These are phyloP conservation scores for Artibeus jamaicensis DNA, from an alignment of 2,797 vertebrate species.

Conservation along the genomic window DNA sequence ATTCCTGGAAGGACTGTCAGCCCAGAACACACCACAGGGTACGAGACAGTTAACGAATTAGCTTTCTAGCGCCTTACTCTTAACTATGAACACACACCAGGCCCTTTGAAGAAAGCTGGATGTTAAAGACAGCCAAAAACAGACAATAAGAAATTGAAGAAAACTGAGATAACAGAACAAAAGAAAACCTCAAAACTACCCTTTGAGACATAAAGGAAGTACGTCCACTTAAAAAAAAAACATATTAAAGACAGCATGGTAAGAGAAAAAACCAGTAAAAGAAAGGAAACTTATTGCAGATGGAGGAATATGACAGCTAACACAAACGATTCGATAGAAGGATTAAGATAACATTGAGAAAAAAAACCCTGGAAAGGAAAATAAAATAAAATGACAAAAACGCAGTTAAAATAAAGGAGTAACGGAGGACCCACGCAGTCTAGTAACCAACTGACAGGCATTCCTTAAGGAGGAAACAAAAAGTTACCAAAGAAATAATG, in stretches of 20 bases:
- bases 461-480: background rate
- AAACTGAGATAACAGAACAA: background rate
- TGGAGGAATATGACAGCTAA: background rate
- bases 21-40: background rate
- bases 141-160: background rate
- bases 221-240: background rate
- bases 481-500: background rate
- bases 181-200: slow-evolving; percentile 3
- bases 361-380: background rate
- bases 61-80: background rate
- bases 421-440: background rate
- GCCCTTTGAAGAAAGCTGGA: background rate
- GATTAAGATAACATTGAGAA: background rate
- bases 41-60: background rate
- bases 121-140: background rate
- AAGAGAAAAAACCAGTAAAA: background rate
- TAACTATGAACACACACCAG: background rate
- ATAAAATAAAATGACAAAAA: background rate
- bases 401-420: background rate
- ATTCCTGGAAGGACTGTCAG: background rate
- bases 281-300: background rate
- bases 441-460: background rate
- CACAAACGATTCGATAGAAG: background rate
- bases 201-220: background rate
- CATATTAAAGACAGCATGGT: background rate